phyloP scores from a whole-genome alignment of 2,888 invertebrate species.

The Pecten maximus region DNA sequence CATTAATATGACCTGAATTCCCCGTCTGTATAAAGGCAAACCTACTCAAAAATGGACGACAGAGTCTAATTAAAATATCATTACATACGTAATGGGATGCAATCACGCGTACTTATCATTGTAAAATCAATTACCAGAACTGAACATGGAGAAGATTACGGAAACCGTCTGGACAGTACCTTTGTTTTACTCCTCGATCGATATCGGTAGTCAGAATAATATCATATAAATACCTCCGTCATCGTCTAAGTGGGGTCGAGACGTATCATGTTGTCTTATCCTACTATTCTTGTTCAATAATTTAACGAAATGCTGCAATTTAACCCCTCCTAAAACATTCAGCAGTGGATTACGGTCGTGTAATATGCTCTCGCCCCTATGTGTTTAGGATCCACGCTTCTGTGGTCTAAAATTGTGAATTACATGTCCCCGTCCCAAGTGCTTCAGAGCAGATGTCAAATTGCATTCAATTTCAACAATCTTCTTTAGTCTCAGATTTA shows the following conservation, averaged over 20 bases:
- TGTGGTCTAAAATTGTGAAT: too few species aligned
- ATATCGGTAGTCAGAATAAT: background rate
- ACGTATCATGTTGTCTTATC: background rate
- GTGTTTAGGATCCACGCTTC: too few species aligned
- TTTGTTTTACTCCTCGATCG: background rate
- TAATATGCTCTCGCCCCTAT: too few species aligned
- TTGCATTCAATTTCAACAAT: too few species aligned
- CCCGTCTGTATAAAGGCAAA: background rate
- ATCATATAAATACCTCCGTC: background rate
- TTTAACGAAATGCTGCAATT: background rate
- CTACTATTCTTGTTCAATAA: background rate
- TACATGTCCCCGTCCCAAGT: too few species aligned
- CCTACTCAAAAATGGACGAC: background rate
- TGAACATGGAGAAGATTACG: background rate
- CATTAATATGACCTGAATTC: background rate
- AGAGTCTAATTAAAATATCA: background rate
- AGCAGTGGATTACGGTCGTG: too few species aligned
- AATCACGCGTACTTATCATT: background rate
- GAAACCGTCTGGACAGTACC: background rate
- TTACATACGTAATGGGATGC: background rate
- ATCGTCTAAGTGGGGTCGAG: background rate
- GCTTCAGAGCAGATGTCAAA: too few species aligned
- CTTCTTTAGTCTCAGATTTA: too few species aligned
- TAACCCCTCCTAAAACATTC: too few species aligned
- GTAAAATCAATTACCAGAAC: constrained; percentile 1